These are phyloP conservation scores for Hymenochirus boettgeri DNA, from an alignment of 2,113 vertebrate genomes.

Conservation along the genomic window DNA sequence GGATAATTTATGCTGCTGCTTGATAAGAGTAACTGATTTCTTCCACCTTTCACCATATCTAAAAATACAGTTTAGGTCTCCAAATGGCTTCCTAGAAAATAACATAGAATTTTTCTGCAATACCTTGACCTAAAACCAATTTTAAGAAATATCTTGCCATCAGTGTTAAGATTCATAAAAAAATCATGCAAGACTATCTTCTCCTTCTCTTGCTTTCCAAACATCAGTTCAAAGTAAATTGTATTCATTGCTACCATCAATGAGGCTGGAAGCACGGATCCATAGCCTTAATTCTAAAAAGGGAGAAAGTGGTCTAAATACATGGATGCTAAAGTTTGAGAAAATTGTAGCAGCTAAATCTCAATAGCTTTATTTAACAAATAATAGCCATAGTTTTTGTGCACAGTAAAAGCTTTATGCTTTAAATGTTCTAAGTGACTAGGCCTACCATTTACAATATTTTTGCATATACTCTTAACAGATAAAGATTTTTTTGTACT, in stretches of 20 bases:
- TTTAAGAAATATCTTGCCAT: conserved; percentile 33
- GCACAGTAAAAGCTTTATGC: neutral
- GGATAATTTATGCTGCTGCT: conserved; percentile 39
- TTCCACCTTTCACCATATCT: conserved; percentile 44
- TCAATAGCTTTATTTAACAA: neutral
- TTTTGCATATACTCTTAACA: neutral
- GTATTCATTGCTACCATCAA: conserved; percentile 14
- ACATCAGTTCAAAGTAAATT: conserved; percentile 27
- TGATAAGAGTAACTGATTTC: conserved; percentile 53
- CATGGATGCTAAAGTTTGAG: neutral
- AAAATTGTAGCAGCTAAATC: conserved; percentile 3
- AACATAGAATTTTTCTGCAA: conserved; percentile 25
- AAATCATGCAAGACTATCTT: conserved; percentile 32
- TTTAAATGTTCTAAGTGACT: neutral
- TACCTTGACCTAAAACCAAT: conserved; percentile 34
- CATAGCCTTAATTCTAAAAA: conserved; percentile 3
- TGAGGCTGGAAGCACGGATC: neutral
- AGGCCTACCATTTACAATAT: neutral
- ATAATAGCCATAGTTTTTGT: neutral
- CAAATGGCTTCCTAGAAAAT: conserved; percentile 38
- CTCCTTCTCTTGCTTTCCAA: conserved; percentile 27
- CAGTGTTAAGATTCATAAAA: conserved; percentile 36
- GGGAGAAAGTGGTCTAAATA: neutral
- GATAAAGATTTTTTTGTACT: neutral
- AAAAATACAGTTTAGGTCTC: conserved; percentile 46